Percentiles rank a stretch among this genome's conserved stretches.
Conservation (phyloP, 2,113 vertebrate species). For the Percina caprodes region DNA sequence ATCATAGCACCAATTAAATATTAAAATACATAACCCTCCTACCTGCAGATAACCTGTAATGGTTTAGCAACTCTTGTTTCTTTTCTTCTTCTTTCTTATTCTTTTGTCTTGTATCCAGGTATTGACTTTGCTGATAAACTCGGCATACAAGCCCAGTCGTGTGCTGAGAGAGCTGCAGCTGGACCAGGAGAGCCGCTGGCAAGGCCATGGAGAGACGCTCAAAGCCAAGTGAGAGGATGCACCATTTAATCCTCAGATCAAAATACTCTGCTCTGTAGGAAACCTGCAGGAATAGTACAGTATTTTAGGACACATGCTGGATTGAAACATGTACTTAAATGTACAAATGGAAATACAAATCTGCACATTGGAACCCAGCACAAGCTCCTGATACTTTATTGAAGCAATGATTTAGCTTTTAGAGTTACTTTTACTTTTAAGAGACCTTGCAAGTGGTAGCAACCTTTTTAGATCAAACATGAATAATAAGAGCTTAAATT, state of each 20-base stretch:
- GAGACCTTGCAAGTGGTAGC: background rate
- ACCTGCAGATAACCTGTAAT: slow-evolving; percentile 3
- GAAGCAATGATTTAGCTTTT: slow-evolving; percentile 12
- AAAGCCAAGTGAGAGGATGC: slow-evolving; percentile 94
- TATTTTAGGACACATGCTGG: slow-evolving; percentile 6
- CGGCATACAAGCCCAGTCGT: slow-evolving; percentile 97
- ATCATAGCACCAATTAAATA: background rate
- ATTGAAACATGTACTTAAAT: slow-evolving; percentile 41
- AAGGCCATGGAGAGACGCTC: slow-evolving; percentile 94
- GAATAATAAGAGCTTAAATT: background rate
- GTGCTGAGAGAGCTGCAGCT: slow-evolving; percentile 96
- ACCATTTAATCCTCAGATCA: slow-evolving; percentile 39
- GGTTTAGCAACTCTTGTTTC: background rate
- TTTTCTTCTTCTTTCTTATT: background rate
- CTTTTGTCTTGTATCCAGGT: slow-evolving; percentile 83
- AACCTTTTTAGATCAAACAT: slow-evolving; percentile 2
- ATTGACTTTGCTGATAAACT: slow-evolving; percentile 95
- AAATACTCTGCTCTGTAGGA: slow-evolving; percentile 22
- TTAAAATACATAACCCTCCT: background rate
- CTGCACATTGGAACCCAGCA: slow-evolving; percentile 1
- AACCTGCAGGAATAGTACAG: slow-evolving; percentile 38
- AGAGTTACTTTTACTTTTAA: background rate
- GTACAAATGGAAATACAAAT: slow-evolving; percentile 22
- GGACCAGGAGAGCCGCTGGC: slow-evolving; percentile 95
- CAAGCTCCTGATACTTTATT: background rate